Conservation (phyloP, 2,888 invertebrate genomes). For the Globia sparganii region DNA sequence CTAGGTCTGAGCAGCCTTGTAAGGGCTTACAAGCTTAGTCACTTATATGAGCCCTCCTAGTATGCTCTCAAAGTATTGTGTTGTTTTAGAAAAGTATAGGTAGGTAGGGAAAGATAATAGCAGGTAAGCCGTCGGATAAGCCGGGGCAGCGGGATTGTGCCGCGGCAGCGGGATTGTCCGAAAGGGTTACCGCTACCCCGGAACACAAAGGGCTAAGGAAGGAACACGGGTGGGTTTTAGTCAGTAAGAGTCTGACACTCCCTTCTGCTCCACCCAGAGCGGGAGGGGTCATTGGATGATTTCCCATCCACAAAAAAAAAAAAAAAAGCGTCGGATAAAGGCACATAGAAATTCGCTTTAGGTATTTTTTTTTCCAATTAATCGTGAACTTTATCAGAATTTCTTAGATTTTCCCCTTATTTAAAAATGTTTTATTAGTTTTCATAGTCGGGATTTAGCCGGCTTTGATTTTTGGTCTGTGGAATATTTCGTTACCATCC, state of each 20-base stretch:
- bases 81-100: constrained; percentile 1
- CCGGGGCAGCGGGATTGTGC: no score
- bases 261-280: no score
- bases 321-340: no score
- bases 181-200: no score
- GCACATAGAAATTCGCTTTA: background rate
- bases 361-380: background rate
- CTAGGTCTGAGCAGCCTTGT: constrained; percentile 24
- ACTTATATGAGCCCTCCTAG: constrained; percentile 36
- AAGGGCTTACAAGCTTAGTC: constrained; percentile 51
- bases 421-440: background rate
- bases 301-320: no score
- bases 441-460: background rate
- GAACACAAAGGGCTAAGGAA: no score
- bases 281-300: no score
- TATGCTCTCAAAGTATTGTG: constrained; percentile 1
- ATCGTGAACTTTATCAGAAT: background rate
- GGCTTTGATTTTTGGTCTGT: background rate
- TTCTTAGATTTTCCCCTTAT: background rate
- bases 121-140: no score
- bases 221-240: no score
- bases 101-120: background rate
- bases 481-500: background rate
- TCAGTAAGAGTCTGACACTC: no score
- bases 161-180: no score